These are phyloP conservation scores for Penaeus vannamei DNA, from an alignment of 1,140 invertebrate genomes.

Conservation along the genomic window DNA sequence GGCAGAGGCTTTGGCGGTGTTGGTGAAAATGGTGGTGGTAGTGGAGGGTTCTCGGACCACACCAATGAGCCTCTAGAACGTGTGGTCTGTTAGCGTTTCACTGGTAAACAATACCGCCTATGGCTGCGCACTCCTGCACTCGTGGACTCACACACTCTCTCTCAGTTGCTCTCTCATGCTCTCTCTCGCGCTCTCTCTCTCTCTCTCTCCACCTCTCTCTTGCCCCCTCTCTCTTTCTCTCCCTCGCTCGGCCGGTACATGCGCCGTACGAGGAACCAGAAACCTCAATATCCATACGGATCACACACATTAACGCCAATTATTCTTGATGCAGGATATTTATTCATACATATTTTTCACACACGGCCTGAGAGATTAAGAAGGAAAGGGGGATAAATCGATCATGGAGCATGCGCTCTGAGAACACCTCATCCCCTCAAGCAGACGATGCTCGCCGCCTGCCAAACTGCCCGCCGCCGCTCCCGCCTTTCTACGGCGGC, in stretches of 20 bases:
- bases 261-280: too few relatives aligned
- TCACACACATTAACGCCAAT: too few relatives aligned
- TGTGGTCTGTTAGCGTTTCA: not conserved
- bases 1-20: not conserved
- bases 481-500: too few relatives aligned
- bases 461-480: too few relatives aligned
- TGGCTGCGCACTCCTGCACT: constrained; percentile 45
- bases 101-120: constrained; percentile 59
- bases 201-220: constrained; percentile 45
- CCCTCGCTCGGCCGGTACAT: not conserved
- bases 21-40: not conserved
- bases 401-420: too few relatives aligned
- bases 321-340: too few relatives aligned
- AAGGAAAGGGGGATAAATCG: too few relatives aligned
- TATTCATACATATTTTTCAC: too few relatives aligned
- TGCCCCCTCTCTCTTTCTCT: constrained; percentile 44
- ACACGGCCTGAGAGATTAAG: too few relatives aligned
- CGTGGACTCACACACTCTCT: constrained; percentile 2
- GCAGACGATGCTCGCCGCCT: too few relatives aligned
- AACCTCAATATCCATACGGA: too few relatives aligned
- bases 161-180: not conserved
- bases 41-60: not conserved
- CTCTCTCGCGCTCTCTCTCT: constrained; percentile 13
- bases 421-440: too few relatives aligned
- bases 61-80: not conserved